A percentile compares a stretch with the other conserved stretches of the same genome.
Conservation (phyloP, 2,888 invertebrate species). For the Muscina levida region DNA sequence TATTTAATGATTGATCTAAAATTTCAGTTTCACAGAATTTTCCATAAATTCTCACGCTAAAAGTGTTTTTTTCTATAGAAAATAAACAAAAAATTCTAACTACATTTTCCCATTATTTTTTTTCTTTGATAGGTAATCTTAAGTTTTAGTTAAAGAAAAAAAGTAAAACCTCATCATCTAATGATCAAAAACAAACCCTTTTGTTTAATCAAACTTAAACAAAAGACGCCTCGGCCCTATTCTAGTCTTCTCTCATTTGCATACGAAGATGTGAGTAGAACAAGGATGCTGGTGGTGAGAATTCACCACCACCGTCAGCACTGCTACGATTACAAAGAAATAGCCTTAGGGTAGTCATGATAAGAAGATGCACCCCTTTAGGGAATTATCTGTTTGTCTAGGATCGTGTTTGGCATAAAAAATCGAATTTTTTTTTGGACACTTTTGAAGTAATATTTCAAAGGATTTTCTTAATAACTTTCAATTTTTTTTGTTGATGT, state of each 20-base stretch:
- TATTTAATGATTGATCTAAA: too few species aligned
- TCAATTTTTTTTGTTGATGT: conserved; percentile 17
- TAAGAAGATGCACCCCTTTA: not conserved
- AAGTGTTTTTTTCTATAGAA: too few species aligned
- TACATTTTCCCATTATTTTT: not conserved
- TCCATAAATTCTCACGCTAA: too few species aligned
- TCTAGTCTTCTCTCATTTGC: too few species aligned
- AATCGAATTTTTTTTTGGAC: conserved; percentile 5
- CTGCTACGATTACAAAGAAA: not conserved
- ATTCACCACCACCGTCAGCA: not conserved
- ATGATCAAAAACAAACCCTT: conserved; percentile 33
- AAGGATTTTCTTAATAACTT: conserved; percentile 18
- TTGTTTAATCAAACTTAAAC: conserved; percentile 10
- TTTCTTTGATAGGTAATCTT: not conserved
- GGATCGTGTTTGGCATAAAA: conserved; percentile 26
- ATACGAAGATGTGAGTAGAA: too few species aligned
- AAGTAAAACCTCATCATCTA: conserved; percentile 17
- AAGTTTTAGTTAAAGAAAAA: conserved; percentile 13
- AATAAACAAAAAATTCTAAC: too few species aligned
- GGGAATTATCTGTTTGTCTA: conserved; percentile 24
- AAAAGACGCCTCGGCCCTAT: too few species aligned
- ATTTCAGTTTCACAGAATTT: too few species aligned
- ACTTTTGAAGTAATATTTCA: conserved; percentile 5
- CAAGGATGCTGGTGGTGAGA: too few species aligned
- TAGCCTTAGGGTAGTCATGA: conserved; percentile 13